Evolutionary conservation across 2,888 invertebrate genomes (phyloP).

Genomic region (Colletes collaris): DNA sequence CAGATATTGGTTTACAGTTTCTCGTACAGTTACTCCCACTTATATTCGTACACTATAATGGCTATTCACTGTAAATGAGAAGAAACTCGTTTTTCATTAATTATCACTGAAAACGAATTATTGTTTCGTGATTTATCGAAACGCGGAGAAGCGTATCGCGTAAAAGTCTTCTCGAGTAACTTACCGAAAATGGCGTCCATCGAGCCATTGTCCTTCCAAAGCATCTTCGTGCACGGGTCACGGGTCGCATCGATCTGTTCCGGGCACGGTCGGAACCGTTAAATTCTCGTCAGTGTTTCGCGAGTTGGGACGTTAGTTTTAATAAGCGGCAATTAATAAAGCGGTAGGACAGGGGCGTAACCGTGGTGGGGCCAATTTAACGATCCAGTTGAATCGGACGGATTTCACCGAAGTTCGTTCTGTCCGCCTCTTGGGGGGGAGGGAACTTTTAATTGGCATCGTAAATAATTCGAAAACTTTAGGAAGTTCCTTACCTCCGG

Average conservation of each 20-base stretch:
- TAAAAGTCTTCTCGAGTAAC: too few species aligned
- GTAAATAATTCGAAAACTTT: conserved; percentile 82
- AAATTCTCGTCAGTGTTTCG: conserved; percentile 46
- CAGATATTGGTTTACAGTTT: too few species aligned
- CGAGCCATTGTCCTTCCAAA: not conserved
- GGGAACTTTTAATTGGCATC: conserved; percentile 82
- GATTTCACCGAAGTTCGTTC: conserved; percentile 60
- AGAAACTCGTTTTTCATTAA: too few species aligned
- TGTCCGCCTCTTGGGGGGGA: conserved; percentile 24
- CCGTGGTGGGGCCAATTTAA: conserved; percentile 69
- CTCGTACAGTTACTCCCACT: too few species aligned
- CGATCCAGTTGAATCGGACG: conserved; percentile 67
- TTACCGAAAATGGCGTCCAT: too few species aligned
- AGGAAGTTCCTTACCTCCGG: conserved; percentile 70
- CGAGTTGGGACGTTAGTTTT: conserved; percentile 51
- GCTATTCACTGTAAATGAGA: too few species aligned
- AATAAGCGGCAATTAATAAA: conserved; percentile 70
- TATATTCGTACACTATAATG: too few species aligned
- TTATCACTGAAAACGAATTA: too few species aligned
- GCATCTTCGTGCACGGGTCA: not conserved
- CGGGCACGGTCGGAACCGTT: conserved; percentile 16
- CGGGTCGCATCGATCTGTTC: not conserved
- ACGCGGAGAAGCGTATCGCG: too few species aligned
- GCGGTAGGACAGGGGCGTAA: conserved; percentile 53
- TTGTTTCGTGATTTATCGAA: too few species aligned